Evolutionary conservation across 2,888 invertebrate species (phyloP), one percentile per base, ranked within the genome.

Genomic region (Platycheirus rosarum): DNA sequence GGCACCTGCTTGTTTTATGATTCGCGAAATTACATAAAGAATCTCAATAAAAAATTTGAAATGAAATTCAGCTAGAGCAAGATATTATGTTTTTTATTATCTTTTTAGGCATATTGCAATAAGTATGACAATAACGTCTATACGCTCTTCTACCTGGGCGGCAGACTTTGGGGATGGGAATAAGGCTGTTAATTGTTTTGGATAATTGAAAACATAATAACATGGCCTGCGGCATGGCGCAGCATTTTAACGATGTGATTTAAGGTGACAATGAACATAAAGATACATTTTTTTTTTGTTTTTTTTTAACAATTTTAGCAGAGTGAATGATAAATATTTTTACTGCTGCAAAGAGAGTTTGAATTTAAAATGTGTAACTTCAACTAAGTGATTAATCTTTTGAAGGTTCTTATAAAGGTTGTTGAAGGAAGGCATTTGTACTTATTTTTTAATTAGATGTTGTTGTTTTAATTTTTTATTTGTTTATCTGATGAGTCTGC

Each of bases 121-220:
- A 14, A 73, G 68, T 57, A 53, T 68, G 51, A 26, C 60, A 53
- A 68, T 62, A 40, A 29, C 35, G n/a, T n/a, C n/a, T n/a, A n/a
- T n/a, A n/a, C n/a, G n/a, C n/a, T n/a, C n/a, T n/a, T n/a, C n/a
- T n/a, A n/a, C n/a, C n/a, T n/a, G 9, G 60, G 26, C 9, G n/a
- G 44, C 9, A 20, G 20, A 18, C 63, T 71, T 80, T 65, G 60
- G 44, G 11, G 75, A 60, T 29, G 70, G 60, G 32, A 75, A 80
- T 75, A 65, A 70, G 66, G n/a, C 65, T 80, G 75, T 80, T 80
- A 75, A 80, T 80, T 74, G 69, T 80, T 75, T 80, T 70, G 70
- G 46, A 75, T 62, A 80, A 75, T 75, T 75, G 80, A 75, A 80
- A 70, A 75, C 46, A 51, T 51, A 51, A 51, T 5, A 51, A 11